A percentile compares a stretch with the other conserved stretches of the same genome.
These are phyloP conservation scores for Idaea aversata DNA, from an alignment of 2,888 invertebrate genomes.

Conservation along the genomic window DNA sequence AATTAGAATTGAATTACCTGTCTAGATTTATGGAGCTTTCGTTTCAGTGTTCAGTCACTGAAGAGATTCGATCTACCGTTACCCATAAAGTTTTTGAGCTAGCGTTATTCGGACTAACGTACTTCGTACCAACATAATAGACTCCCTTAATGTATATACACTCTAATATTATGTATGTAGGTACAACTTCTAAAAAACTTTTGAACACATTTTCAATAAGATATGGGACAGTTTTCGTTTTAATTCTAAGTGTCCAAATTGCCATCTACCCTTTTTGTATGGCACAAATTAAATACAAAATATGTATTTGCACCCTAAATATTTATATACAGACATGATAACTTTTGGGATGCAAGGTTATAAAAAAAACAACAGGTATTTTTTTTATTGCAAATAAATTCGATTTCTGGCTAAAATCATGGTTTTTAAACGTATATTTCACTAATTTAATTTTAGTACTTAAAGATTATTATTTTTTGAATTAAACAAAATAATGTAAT, in stretches of 20 bases:
- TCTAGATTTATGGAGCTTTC: too few relatives aligned
- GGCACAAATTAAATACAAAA: slow-evolving; percentile 51
- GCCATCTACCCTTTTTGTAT: slow-evolving; percentile 46
- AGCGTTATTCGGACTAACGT: not conserved
- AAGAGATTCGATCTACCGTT: not conserved
- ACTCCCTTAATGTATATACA: slow-evolving; percentile 53
- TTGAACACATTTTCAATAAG: slow-evolving; percentile 78
- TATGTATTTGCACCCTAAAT: slow-evolving; percentile 42
- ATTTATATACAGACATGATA: slow-evolving; percentile 4
- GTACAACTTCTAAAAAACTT: slow-evolving; percentile 71
- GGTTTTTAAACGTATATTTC: too few relatives aligned
- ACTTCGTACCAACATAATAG: slow-evolving; percentile 8
- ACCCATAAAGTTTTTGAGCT: not conserved
- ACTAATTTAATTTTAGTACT: too few relatives aligned
- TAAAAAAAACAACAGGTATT: not conserved
- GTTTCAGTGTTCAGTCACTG: not conserved
- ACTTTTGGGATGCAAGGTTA: not conserved
- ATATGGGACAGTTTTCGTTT: slow-evolving; percentile 63
- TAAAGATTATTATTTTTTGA: too few relatives aligned
- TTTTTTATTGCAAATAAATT: not conserved
- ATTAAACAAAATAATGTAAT: too few relatives aligned
- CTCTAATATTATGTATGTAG: slow-evolving; percentile 58
- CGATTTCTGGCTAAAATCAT: too few relatives aligned
- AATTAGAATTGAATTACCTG: too few relatives aligned
- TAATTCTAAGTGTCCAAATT: slow-evolving; percentile 43